Evolutionary conservation across 2,797 vertebrate genomes (phyloP).

Genomic region (Notolepis coatsorum): DNA sequence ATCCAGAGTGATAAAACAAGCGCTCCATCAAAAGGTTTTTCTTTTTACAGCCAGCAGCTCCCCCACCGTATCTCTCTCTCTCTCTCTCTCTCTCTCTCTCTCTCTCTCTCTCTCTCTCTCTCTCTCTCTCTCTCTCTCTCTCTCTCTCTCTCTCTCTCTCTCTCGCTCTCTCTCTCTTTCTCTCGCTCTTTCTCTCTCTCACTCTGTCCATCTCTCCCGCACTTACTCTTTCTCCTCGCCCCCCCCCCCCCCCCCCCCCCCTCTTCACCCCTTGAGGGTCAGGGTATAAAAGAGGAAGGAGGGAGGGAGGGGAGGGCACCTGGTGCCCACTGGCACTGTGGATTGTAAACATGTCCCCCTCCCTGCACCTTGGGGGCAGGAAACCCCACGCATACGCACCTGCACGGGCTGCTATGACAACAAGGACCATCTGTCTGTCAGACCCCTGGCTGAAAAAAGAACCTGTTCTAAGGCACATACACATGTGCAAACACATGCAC

Average conservation of each 20-base stretch:
- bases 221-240: constrained; percentile 2
- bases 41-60: constrained; percentile 38
- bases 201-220: neutral
- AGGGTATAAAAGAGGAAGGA: no score
- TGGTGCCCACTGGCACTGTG: constrained; percentile 62
- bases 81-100: constrained; percentile 12
- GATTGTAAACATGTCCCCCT: constrained; percentile 62
- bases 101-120: neutral
- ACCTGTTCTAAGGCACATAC: constrained; percentile 60
- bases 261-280: constrained; percentile 10
- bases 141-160: neutral
- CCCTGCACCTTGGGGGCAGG: constrained; percentile 61
- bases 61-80: neutral
- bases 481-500: constrained; percentile 44
- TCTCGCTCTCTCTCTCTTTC: neutral
- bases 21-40: constrained; percentile 38
- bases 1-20: constrained; percentile 60
- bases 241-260: constrained; percentile 31
- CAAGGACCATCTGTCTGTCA: constrained; percentile 72
- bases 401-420: constrained; percentile 68
- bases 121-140: constrained; percentile 5
- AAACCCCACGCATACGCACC: constrained; percentile 69
- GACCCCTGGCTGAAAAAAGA: constrained; percentile 49
- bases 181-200: neutral
- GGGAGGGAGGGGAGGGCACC: constrained; percentile 17